Evolutionary conservation across 2,797 vertebrate species (phyloP), one percentile per base, ranked within the genome.

Genomic region (Xerus rutilus): DNA sequence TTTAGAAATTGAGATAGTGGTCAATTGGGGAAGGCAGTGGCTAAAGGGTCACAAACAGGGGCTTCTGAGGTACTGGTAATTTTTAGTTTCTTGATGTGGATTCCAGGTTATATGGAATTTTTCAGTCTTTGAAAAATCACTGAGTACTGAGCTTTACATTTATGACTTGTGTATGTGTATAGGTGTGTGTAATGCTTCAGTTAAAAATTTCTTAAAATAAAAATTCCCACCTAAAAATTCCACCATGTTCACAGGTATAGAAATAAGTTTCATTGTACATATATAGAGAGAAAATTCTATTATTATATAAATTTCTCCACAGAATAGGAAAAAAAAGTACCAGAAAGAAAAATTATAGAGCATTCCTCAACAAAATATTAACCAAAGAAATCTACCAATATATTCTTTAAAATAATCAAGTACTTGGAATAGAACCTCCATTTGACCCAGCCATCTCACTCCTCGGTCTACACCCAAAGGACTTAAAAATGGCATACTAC

Each of bases 91-190:
- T 45, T 74, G 1, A 4, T 59, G 21, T 79, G n/a, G 23, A 59
- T 79, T 45, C 70, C 92, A 73, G 43, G 52, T 72, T 87, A 84
- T 28, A 72, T 23, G 28, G 10, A 82, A 73, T 49, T 91, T n/a
- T 76, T 85, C 32, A 57, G 23, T 86, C 86, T 83, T 45, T 86
- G 70, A 95, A 95, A 91, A 94, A 64, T 62, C 86, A 78, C 4
- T 73, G 49, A 89, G 8, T 30, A 30, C 39, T 32, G 20, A 86
- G 11, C 28, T 89, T 11, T 23, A 70, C 20, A 69, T 32, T 86
- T 78, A 92, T 49, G 52, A 70, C 57, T 54, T 82, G 13, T 2
- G 8, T 39, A 69, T 7, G 32, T 95, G 78, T 64, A 39, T 69
- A 70, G 59, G 64, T 45, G 5, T 39, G 74, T 23, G 25, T 59